Evolutionary conservation across 1,140 invertebrate genomes (phyloP).

Genomic region (Diploscapter pachys): DNA sequence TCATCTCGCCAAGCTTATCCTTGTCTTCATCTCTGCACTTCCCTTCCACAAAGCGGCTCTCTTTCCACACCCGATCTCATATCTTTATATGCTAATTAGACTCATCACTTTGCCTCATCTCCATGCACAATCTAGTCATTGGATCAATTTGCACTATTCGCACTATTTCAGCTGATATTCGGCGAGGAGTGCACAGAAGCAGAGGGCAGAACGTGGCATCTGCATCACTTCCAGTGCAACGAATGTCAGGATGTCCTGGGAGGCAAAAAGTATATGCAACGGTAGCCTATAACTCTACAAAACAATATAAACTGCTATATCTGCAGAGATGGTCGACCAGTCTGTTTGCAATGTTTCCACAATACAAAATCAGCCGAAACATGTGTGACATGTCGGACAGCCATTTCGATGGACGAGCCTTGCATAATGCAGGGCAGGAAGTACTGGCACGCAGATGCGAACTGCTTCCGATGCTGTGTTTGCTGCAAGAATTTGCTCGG

Average conservation of each 20-base stretch:
- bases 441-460: slow-evolving; percentile 93
- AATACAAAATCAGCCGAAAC: slow-evolving; percentile 24
- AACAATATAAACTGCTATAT: background rate
- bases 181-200: slow-evolving; percentile 98
- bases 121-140: too few species aligned
- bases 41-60: too few species aligned
- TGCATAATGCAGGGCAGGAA: slow-evolving; percentile 76
- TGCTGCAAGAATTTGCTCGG: slow-evolving; percentile 86
- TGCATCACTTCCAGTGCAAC: slow-evolving; percentile 94
- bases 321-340: slow-evolving; percentile 78
- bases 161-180: slow-evolving; percentile 78
- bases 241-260: slow-evolving; percentile 89
- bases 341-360: slow-evolving; percentile 47
- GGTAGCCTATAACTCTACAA: background rate
- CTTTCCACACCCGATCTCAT: too few species aligned
- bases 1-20: too few species aligned
- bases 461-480: slow-evolving; percentile 89
- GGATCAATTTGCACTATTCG: too few species aligned
- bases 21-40: too few species aligned
- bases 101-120: too few species aligned
- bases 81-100: too few species aligned
- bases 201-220: slow-evolving; percentile 94
- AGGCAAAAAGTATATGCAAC: slow-evolving; percentile 83
- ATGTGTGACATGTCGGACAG: slow-evolving; percentile 91
- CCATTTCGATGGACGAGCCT: slow-evolving; percentile 88